Evolutionary conservation across 2,888 invertebrate species (phyloP).

Genomic region (Rhagium mordax): DNA sequence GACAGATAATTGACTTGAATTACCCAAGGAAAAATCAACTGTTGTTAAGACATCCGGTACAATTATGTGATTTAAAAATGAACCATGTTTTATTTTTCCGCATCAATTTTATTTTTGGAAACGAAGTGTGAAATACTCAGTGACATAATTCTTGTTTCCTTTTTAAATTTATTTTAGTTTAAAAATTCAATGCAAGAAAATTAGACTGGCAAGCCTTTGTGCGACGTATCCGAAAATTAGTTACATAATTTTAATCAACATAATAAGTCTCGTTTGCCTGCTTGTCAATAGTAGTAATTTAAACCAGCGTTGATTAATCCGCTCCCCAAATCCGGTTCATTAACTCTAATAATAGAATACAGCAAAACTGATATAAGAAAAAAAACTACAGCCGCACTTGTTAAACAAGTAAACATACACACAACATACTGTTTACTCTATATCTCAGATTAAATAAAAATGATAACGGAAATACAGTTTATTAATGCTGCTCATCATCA

Average conservation of each 20-base stretch:
- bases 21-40: too few relatives aligned
- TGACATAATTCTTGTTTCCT: too few relatives aligned
- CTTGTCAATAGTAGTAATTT: not conserved
- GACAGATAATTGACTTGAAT: too few relatives aligned
- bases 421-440: not conserved
- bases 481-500: not conserved
- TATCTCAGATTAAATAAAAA: not conserved
- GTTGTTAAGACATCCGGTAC: too few relatives aligned
- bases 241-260: not conserved
- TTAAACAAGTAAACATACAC: not conserved
- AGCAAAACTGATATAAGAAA: not conserved
- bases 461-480: conserved; percentile 6
- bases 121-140: too few relatives aligned
- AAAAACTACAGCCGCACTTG: not conserved
- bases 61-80: too few relatives aligned
- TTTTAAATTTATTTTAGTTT: too few relatives aligned
- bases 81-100: too few relatives aligned
- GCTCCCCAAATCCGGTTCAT: not conserved
- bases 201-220: too few relatives aligned
- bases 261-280: not conserved
- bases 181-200: too few relatives aligned
- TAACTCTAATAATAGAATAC: not conserved
- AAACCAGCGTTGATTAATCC: not conserved
- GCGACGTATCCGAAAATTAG: not conserved
- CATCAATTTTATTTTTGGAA: too few relatives aligned